Conservation (phyloP, 2,888 invertebrate species). For the Cyclophora punctaria region DNA sequence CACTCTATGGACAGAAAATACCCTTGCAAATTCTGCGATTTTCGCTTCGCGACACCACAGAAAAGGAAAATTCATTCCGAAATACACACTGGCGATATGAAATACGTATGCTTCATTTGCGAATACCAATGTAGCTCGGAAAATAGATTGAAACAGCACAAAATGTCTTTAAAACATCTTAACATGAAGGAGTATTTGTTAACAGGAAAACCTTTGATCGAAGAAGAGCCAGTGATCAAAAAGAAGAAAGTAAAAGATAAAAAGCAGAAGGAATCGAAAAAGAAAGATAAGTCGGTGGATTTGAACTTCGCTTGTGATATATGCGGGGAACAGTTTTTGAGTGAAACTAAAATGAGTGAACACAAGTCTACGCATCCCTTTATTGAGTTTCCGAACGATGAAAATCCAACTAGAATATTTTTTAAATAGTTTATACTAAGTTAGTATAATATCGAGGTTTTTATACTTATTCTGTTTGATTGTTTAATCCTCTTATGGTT, state of each 20-base stretch:
- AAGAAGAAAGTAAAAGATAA: constrained; percentile 30
- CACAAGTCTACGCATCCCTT: constrained; percentile 68
- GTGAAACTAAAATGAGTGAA: constrained; percentile 49
- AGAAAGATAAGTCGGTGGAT: constrained; percentile 13
- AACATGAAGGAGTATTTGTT: constrained; percentile 58
- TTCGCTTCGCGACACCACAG: constrained; percentile 57
- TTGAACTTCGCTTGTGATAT: constrained; percentile 49
- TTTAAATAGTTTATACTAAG: constrained; percentile 44
- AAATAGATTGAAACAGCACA: constrained; percentile 56
- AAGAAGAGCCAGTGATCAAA: constrained; percentile 37
- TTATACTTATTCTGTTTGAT: too few species aligned
- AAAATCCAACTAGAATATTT: constrained; percentile 67
- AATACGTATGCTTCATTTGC: constrained; percentile 65
- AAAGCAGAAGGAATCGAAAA: constrained; percentile 35
- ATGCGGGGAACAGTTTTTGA: constrained; percentile 56
- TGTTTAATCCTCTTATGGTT: too few species aligned
- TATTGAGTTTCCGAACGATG: constrained; percentile 66
- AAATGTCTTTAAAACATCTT: constrained; percentile 52
- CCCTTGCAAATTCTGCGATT: constrained; percentile 65
- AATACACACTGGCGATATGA: constrained; percentile 65
- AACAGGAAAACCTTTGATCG: constrained; percentile 43
- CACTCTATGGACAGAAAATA: constrained; percentile 60
- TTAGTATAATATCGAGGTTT: too few species aligned
- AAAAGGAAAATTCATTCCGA: constrained; percentile 56
- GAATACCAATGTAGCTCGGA: constrained; percentile 65